Conservation (phyloP, 2,888 invertebrate species). For the Amaurobius ferox region DNA sequence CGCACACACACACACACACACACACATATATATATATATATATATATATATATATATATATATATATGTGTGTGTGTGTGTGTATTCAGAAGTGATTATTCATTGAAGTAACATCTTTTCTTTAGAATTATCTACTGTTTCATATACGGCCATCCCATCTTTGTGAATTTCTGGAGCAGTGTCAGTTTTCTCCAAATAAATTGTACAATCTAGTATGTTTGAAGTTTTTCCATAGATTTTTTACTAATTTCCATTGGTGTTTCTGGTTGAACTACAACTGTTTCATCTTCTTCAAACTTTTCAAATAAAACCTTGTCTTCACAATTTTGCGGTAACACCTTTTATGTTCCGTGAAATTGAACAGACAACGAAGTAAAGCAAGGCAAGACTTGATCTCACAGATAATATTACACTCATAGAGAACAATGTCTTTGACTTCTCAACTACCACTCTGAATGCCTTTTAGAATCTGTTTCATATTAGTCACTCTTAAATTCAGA, state of each 20-base stretch:
- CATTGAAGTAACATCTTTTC: no score
- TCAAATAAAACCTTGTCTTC: conserved; percentile 73
- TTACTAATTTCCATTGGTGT: conserved; percentile 11
- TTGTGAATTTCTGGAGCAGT: not conserved
- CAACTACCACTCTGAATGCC: conserved; percentile 86
- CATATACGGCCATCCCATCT: not conserved
- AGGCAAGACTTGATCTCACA: conserved; percentile 93
- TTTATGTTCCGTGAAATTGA: conserved; percentile 94
- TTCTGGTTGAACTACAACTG: conserved; percentile 53
- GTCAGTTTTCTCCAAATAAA: conserved; percentile 34
- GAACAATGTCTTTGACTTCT: conserved; percentile 84
- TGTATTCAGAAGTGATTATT: no score
- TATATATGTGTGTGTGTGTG: no score
- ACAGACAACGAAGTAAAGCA: conserved; percentile 89
- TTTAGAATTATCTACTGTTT: conserved; percentile 2
- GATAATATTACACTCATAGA: conserved; percentile 90
- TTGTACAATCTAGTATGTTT: conserved; percentile 26
- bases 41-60: no score
- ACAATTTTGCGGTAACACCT: conserved; percentile 84
- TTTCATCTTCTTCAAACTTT: conserved; percentile 38
- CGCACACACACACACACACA: no score
- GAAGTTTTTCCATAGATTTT: not conserved
- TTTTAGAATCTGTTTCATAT: conserved; percentile 84
- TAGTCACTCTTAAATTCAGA: conserved; percentile 83
- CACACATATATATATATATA: no score